Conservation (phyloP, 2,113 vertebrate species). For the Apteryx owenii region DNA sequence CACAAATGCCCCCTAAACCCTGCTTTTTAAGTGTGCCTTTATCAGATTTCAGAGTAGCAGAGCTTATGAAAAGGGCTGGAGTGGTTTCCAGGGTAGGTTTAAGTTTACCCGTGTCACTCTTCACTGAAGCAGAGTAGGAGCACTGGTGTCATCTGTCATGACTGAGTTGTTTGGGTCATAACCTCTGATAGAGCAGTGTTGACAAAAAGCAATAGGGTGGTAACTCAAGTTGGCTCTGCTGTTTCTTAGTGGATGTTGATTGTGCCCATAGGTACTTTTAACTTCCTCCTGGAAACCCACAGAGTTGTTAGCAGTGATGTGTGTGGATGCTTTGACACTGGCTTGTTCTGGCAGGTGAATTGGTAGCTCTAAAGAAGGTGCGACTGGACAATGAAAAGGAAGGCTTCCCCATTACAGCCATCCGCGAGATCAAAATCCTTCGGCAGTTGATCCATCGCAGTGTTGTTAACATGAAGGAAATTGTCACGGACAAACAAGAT, state of each 20-base stretch:
- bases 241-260: neutral
- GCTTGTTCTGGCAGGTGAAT: conserved; percentile 82
- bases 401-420: conserved; percentile 97
- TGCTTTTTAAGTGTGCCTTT: neutral
- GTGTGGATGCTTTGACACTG: neutral
- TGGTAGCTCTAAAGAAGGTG: conserved; percentile 98
- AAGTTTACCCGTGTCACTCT: neutral
- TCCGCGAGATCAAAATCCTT: conserved; percentile 97
- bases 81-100: neutral
- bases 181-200: neutral
- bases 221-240: neutral
- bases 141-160: neutral
- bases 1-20: neutral
- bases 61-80: neutral
- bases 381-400: conserved; percentile 98
- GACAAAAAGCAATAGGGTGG: accelerated
- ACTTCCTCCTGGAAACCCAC: accelerated
- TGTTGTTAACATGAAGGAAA: conserved; percentile 99
- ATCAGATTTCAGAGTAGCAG: neutral
- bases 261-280: accelerated
- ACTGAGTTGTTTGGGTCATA: neutral
- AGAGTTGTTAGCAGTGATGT: neutral
- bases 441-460: conserved; percentile 96
- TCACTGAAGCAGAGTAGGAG: neutral
- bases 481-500: conserved; percentile 98